Evolutionary conservation across 2,888 invertebrate species (phyloP).

Genomic region (Chirona hameri): DNA sequence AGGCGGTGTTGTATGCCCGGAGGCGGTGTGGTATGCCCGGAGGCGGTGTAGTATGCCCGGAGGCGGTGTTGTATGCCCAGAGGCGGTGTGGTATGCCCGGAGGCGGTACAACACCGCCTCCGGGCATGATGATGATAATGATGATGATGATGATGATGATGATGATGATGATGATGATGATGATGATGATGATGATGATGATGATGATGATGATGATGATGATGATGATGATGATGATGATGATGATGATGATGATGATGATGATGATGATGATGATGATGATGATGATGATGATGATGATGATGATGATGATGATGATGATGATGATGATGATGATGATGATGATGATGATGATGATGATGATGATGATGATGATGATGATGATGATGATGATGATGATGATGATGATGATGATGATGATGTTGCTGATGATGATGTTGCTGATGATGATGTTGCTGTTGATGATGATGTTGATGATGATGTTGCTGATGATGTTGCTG

Average conservation of each 20-base stretch:
- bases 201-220: conserved; percentile 9
- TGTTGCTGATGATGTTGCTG: too few relatives aligned
- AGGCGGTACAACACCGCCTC: too few relatives aligned
- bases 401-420: too few relatives aligned
- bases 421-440: too few relatives aligned
- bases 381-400: conserved; percentile 22
- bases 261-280: conserved; percentile 22
- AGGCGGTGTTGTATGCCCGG: too few relatives aligned
- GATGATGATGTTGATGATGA: too few relatives aligned
- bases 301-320: conserved; percentile 22
- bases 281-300: conserved; percentile 22
- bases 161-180: conserved; percentile 12
- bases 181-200: conserved; percentile 22
- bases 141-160: conserved; percentile 22
- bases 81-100: too few relatives aligned
- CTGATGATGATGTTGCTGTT: too few relatives aligned
- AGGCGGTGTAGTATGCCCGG: too few relatives aligned
- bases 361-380: conserved; percentile 22
- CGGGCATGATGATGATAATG: not conserved
- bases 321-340: conserved; percentile 22
- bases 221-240: conserved; percentile 22
- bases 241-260: conserved; percentile 9
- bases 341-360: conserved; percentile 22
- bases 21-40: too few relatives aligned
- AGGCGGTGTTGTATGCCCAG: too few relatives aligned